These are phyloP conservation scores for Crenichthys baileyi DNA, from an alignment of 2,797 vertebrate species.

Conservation along the genomic window DNA sequence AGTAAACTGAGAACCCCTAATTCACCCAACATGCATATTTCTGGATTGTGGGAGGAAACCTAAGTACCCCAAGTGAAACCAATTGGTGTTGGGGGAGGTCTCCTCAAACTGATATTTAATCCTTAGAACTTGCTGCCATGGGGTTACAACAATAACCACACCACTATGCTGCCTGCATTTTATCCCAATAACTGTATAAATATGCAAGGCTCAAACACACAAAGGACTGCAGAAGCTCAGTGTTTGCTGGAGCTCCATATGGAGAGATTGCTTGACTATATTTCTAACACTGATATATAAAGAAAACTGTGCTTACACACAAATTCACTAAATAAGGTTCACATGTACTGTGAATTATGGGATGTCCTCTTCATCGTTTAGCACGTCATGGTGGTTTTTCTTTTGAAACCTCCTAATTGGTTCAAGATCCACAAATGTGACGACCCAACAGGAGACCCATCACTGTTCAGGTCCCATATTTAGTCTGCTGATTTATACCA, in stretches of 20 bases:
- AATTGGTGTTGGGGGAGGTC: too few relatives aligned
- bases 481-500: slow-evolving; percentile 60
- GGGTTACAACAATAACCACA: not conserved
- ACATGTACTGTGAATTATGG: slow-evolving; percentile 44
- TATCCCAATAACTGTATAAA: not conserved
- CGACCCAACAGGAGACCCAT: slow-evolving; percentile 50
- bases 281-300: slow-evolving; percentile 36
- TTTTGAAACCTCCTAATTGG: slow-evolving; percentile 60
- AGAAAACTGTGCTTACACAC: slow-evolving; percentile 45
- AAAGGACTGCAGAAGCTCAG: slow-evolving; percentile 7
- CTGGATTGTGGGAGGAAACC: slow-evolving; percentile 13
- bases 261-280: slow-evolving; percentile 14
- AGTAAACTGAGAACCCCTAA: slow-evolving; percentile 3
- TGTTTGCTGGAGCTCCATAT: not conserved
- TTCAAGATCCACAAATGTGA: slow-evolving; percentile 71
- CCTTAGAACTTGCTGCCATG: not conserved
- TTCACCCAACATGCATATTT: slow-evolving; percentile 12
- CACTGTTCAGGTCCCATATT: slow-evolving; percentile 38
- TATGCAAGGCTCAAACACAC: not conserved
- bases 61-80: slow-evolving; percentile 3
- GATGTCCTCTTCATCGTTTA: slow-evolving; percentile 33
- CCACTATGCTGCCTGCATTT: not conserved
- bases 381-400: slow-evolving; percentile 36
- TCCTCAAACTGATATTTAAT: slow-evolving; percentile 8
- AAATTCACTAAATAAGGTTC: slow-evolving; percentile 44